Base-by-base conservation (phyloP, 2,888 invertebrate genomes). In the Mayetiola destructor region DNA sequence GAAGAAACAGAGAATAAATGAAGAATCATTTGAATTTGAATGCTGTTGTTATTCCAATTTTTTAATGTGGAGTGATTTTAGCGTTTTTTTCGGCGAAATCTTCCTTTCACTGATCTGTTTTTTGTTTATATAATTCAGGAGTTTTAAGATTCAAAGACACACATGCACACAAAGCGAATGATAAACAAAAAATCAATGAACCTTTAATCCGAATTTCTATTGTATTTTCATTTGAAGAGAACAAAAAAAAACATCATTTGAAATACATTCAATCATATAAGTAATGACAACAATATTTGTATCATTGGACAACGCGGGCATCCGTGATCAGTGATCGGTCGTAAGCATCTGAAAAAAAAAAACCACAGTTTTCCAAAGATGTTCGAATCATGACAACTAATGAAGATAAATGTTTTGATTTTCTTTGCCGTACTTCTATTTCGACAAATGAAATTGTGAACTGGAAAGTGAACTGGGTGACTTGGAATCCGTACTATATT, bases 51-150 rank as follows among this genome's bases (percentile, higher is more conserved):
- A n/a, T n/a, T n/a, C n/a, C n/a, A n/a, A n/a, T n/a, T n/a, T n/a
- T n/a, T n/a, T n/a, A n/a, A n/a, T n/a, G n/a, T n/a, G n/a, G n/a
- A n/a, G n/a, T n/a, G n/a, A n/a, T n/a, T n/a, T n/a, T n/a, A n/a
- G n/a, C n/a, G n/a, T n/a, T n/a, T n/a, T n/a, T 48, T 48, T 27
- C 48, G 48, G 48, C n/a, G 48, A 48, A 48, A 48, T 27, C 27
- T 23, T 48, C 48, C 27, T 48, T 48, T n/a, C n/a, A n/a, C n/a
- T n/a, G n/a, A n/a, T n/a, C n/a, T n/a, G n/a, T 27, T 48, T 48
- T 9, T 48, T 48, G 48, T 48, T 48, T 48, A 48, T 48, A 27
- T 48, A 48, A 48, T 48, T 48, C 48, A 48, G 48, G 27, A 48
- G 48, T 36, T 36, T 39, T 20, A 39, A 39, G 40, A 21, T 20